Conservation (phyloP, 2,888 invertebrate genomes). For the Drosophila rubida region DNA sequence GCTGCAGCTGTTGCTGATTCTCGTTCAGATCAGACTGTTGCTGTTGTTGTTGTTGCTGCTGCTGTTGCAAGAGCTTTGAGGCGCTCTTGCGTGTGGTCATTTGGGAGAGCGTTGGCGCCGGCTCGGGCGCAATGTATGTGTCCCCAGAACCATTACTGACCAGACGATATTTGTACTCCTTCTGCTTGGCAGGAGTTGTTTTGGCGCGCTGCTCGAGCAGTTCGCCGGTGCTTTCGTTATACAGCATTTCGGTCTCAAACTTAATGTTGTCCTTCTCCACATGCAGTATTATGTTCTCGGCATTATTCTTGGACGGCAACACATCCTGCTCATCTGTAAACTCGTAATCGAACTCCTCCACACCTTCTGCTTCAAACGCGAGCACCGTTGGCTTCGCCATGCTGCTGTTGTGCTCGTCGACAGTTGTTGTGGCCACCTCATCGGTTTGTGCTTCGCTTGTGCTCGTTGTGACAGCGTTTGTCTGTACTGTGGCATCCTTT, state of each 20-base stretch:
- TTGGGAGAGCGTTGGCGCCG: constrained; percentile 16
- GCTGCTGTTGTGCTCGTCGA: constrained; percentile 27
- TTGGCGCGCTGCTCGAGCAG: constrained; percentile 38
- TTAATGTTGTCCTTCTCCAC: constrained; percentile 46
- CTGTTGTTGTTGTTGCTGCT: constrained; percentile 7
- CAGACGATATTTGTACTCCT: constrained; percentile 71
- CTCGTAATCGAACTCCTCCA: constrained; percentile 59
- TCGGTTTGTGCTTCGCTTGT: constrained; percentile 60
- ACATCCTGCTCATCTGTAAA: constrained; percentile 54
- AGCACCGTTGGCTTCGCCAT: constrained; percentile 7
- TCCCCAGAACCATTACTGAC: constrained; percentile 57
- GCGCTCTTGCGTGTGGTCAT: constrained; percentile 49
- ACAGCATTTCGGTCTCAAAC: constrained; percentile 53
- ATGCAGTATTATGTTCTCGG: constrained; percentile 53
- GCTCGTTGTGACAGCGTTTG: constrained; percentile 18
- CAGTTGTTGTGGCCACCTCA: constrained; percentile 22
- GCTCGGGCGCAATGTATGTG: constrained; percentile 52
- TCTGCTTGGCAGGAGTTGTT: constrained; percentile 24
- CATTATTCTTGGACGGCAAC: constrained; percentile 25
- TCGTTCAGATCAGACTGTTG: constrained; percentile 13
- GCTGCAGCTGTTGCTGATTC: constrained; percentile 3
- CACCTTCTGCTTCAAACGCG: constrained; percentile 26
- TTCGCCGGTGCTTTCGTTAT: constrained; percentile 35
- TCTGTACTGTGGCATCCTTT: constrained; percentile 48
- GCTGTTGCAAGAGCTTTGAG: constrained; percentile 38